Evolutionary conservation across 2,888 invertebrate species (phyloP).

Genomic region (Spodoptera picta): DNA sequence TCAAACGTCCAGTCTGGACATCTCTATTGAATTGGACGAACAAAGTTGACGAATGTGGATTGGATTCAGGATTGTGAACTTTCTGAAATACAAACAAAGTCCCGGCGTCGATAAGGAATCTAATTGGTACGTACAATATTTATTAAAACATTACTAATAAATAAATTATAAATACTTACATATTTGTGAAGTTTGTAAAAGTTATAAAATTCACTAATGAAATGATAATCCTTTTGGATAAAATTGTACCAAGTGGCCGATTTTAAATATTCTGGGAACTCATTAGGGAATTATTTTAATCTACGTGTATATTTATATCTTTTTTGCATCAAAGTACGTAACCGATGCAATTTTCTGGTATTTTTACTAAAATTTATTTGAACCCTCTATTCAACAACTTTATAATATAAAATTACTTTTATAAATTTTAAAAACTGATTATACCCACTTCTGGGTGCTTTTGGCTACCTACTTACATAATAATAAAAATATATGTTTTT

Average conservation of each 20-base stretch:
- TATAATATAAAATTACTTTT: too few species aligned
- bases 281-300: too few species aligned
- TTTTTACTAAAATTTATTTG: too few species aligned
- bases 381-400: too few species aligned
- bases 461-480: too few species aligned
- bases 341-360: too few species aligned
- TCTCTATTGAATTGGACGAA: slow-evolving; percentile 15
- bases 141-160: neutral
- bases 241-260: neutral
- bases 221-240: slow-evolving; percentile 3
- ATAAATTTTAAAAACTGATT: too few species aligned
- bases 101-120: slow-evolving; percentile 23
- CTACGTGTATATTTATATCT: too few species aligned
- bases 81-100: slow-evolving; percentile 35
- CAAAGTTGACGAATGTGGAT: slow-evolving; percentile 3
- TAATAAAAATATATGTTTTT: too few species aligned
- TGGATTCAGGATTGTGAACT: slow-evolving; percentile 29
- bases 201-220: slow-evolving; percentile 9
- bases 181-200: neutral
- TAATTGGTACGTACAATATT: slow-evolving; percentile 18
- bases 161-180: neutral
- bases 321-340: too few species aligned
- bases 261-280: too few species aligned
- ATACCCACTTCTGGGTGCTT: too few species aligned
- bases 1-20: neutral